Evolutionary conservation across 2,888 invertebrate genomes (phyloP).

Genomic region (Eugnorisma glareosa): DNA sequence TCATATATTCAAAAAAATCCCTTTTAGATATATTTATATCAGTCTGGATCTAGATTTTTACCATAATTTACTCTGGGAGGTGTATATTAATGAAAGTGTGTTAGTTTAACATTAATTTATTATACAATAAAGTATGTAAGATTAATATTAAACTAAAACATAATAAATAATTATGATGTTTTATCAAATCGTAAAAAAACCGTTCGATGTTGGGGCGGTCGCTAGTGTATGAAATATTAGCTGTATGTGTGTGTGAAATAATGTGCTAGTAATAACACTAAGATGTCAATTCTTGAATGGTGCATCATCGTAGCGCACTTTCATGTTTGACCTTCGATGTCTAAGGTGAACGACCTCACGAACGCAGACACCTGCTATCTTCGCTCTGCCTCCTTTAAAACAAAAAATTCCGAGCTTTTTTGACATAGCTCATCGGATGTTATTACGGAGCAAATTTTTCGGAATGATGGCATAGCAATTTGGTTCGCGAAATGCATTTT

Average conservation of each 20-base stretch:
- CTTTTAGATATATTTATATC: not conserved
- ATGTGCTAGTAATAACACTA: conserved; percentile 41
- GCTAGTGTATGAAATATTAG: not conserved
- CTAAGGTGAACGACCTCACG: conserved; percentile 71
- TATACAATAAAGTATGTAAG: no score
- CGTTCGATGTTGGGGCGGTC: not conserved
- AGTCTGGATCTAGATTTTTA: no score
- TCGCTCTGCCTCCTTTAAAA: conserved; percentile 65
- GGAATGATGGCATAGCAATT: conserved; percentile 57
- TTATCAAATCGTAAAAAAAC: not conserved
- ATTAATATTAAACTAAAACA: not conserved
- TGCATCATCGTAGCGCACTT: conserved; percentile 67
- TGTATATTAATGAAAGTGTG: not conserved
- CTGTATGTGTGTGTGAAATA: conserved; percentile 5
- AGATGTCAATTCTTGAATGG: conserved; percentile 64
- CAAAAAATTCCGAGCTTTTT: conserved; percentile 62
- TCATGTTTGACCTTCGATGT: conserved; percentile 74
- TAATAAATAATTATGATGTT: not conserved
- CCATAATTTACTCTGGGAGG: not conserved
- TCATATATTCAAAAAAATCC: not conserved
- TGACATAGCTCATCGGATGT: conserved; percentile 58
- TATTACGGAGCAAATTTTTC: conserved; percentile 65
- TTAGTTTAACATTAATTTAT: not conserved
- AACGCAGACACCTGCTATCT: conserved; percentile 72
- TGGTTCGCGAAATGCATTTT: conserved; percentile 50